These are phyloP conservation scores for Lanius ludovicianus DNA, from an alignment of 2,113 vertebrate genomes.

Conservation along the genomic window DNA sequence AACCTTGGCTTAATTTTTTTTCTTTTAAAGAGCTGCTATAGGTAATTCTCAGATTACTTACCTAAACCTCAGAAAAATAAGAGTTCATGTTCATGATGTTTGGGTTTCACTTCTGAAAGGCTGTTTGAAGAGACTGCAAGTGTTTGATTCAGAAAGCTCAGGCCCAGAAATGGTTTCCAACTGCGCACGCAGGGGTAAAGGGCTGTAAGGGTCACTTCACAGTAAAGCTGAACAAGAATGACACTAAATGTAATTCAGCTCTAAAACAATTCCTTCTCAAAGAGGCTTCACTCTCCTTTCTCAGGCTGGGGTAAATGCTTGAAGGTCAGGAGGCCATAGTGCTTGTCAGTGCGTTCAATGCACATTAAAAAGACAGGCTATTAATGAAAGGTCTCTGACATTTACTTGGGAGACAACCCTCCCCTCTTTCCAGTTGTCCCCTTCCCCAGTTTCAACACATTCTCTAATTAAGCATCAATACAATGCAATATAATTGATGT, in stretches of 20 bases:
- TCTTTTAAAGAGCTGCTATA: background rate
- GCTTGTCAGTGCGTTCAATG: constrained; percentile 51
- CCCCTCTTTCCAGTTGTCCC: constrained; percentile 29
- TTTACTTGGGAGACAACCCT: constrained; percentile 50
- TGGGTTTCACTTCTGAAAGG: background rate
- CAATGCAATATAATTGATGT: constrained; percentile 75
- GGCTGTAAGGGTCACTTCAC: constrained; percentile 65
- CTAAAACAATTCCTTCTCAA: constrained; percentile 41
- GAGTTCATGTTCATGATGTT: background rate
- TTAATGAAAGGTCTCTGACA: constrained; percentile 68
- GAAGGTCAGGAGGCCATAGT: constrained; percentile 60
- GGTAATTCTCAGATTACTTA: background rate
- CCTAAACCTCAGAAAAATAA: background rate
- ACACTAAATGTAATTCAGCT: constrained; percentile 61
- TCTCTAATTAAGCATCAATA: constrained; percentile 77
- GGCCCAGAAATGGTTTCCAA: constrained; percentile 23
- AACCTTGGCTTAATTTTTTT: background rate
- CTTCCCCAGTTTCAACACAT: constrained; percentile 65
- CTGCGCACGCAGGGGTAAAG: background rate
- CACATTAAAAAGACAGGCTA: constrained; percentile 67
- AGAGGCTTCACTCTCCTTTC: constrained; percentile 18
- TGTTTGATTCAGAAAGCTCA: constrained; percentile 9
- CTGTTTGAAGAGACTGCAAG: background rate
- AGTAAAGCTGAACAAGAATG: constrained; percentile 54
- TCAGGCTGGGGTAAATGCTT: constrained; percentile 54